These are phyloP conservation scores for Xiphydria camelus DNA, from an alignment of 2,888 invertebrate species.

Conservation along the genomic window DNA sequence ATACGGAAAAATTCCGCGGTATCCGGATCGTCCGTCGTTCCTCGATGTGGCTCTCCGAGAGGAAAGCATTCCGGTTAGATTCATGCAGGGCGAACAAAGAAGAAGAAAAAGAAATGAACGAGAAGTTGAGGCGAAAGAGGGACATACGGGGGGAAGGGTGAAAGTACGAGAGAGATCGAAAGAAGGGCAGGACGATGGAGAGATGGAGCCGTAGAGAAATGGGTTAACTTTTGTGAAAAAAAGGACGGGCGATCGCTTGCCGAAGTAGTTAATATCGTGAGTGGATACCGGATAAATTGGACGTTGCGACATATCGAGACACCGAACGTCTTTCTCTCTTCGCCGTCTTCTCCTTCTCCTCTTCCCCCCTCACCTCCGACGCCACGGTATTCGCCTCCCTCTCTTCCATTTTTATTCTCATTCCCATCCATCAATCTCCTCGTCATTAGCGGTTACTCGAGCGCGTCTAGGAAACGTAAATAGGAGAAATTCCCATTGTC, in stretches of 20 bases:
- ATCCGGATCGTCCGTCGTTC: too few relatives aligned
- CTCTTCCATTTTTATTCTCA: background rate
- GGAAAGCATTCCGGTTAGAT: too few relatives aligned
- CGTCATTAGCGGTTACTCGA: constrained; percentile 19
- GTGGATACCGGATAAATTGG: background rate
- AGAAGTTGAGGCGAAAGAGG: background rate
- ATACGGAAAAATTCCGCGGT: too few relatives aligned
- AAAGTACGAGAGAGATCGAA: background rate
- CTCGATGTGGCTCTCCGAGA: too few relatives aligned
- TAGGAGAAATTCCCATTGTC: constrained; percentile 18
- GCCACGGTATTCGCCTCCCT: too few relatives aligned
- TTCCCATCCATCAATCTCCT: constrained; percentile 14
- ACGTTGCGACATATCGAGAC: background rate
- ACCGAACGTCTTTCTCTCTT: too few relatives aligned
- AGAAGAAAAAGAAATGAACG: background rate
- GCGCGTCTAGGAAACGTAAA: constrained; percentile 18
- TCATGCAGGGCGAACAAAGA: background rate
- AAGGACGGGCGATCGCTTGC: background rate
- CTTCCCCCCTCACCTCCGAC: too few relatives aligned
- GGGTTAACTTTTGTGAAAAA: too few relatives aligned
- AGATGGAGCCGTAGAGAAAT: background rate
- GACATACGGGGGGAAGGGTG: background rate
- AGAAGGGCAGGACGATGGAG: background rate
- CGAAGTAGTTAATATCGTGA: background rate
- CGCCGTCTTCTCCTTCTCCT: too few relatives aligned